Base-by-base conservation (phyloP, 1,140 invertebrate species). In the Cydia pomonella region DNA sequence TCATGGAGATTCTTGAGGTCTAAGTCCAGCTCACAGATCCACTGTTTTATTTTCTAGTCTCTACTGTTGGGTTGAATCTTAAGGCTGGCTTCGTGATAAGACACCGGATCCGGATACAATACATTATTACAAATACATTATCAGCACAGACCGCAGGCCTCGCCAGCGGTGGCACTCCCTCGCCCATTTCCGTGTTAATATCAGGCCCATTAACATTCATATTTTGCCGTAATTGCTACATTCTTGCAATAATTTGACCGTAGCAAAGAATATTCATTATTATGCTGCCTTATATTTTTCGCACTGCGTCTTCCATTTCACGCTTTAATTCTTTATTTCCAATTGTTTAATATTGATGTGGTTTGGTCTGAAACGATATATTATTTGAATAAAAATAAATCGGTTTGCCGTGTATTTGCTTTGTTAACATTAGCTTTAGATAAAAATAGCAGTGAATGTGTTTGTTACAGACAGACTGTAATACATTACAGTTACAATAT, bases 131-230 rank as follows among this genome's bases (percentile, higher is more conserved):
- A n/a, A n/a, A n/a, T n/a, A n/a, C n/a, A 59, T 59, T 59, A 59
- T 18, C 25, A 69, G 64, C 29, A 16, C 5, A 33, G 29, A n/a
- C 33, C 64, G 64, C n/a, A 13, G 29, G n/a, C 27, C 64, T 10
- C n/a, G 25, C 29, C 21, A 7, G 47, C 47, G 47, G 62, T 25
- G 63, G 29, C 64, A 21, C 64, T 69, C 64, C 64, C 64, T 69
- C 64, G 25, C 27, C 64, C 27, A 33, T 33, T 69, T 41, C 64
- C 64, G 64, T 69, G 27, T 69, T 69, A 69, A 33, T 33, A 69
- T 69, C 64, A 33, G 29, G 29, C 64, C 64, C 64, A 69, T 69
- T 69, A 69, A 69, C 64, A 69, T 69, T 69, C 64, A 69, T 69
- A 69, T 69, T 69, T 69, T 38, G 27, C 29, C 64, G 6, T 66